Percentiles rank a stretch among this genome's conserved stretches.
These are phyloP conservation scores for Bugulina stolonifera DNA, from an alignment of 2,888 invertebrate species.

Conservation along the genomic window DNA sequence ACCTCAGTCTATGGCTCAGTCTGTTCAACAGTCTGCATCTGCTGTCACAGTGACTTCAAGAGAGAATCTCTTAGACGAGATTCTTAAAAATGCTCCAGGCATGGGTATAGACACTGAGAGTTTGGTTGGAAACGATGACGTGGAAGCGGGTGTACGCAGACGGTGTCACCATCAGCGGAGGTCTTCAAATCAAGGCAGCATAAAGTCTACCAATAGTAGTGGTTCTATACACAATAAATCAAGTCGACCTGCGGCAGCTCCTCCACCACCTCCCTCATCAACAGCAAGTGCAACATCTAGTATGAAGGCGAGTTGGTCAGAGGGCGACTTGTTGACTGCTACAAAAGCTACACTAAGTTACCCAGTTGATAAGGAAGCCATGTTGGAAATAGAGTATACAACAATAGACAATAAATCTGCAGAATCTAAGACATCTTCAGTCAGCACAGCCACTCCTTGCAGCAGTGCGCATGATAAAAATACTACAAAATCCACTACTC, in stretches of 20 bases:
- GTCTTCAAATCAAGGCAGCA: constrained; percentile 8
- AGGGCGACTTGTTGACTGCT: neutral
- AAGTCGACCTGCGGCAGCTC: neutral
- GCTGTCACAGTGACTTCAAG: constrained; percentile 9
- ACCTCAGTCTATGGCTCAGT: neutral
- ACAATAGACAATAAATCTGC: neutral
- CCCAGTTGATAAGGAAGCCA: neutral
- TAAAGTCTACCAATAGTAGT: neutral
- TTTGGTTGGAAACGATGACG: neutral
- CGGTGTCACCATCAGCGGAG: neutral
- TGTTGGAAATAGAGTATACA: constrained; percentile 8
- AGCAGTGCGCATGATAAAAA: too few relatives aligned
- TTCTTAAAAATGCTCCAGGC: constrained; percentile 11
- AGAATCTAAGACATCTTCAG: too few relatives aligned
- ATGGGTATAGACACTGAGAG: neutral
- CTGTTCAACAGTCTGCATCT: too few relatives aligned
- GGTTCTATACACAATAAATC: neutral
- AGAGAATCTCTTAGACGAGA: neutral
- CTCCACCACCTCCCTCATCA: neutral
- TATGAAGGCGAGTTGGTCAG: neutral
- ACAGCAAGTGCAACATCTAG: neutral
- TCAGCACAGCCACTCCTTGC: too few relatives aligned
- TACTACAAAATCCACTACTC: too few relatives aligned
- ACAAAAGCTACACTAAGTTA: neutral
- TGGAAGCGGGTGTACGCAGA: neutral